Conservation (phyloP, 2,113 vertebrate genomes). For the Eretmodus cyanostictus region DNA sequence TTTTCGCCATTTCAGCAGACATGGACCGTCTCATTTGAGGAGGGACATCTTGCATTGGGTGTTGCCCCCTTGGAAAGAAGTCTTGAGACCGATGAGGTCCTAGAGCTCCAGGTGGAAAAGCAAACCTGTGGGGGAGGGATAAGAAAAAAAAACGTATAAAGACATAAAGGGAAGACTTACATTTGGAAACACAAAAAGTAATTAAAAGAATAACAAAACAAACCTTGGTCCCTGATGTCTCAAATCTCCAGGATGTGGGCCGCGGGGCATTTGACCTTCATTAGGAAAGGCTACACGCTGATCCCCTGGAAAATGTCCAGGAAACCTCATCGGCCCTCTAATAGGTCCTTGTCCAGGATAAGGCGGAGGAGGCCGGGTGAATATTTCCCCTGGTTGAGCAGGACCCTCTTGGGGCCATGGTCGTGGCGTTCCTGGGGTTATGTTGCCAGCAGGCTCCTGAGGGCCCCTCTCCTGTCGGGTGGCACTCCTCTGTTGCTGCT, state of each 20-base stretch:
- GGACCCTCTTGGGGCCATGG: constrained; percentile 85
- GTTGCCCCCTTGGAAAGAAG: constrained; percentile 79
- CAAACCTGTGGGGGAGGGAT: constrained; percentile 67
- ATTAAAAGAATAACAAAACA: constrained; percentile 9
- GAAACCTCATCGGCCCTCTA: constrained; percentile 75
- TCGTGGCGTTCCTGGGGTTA: constrained; percentile 68
- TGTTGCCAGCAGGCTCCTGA: constrained; percentile 67
- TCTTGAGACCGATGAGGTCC: constrained; percentile 78
- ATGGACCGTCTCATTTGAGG: constrained; percentile 84
- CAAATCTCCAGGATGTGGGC: constrained; percentile 79
- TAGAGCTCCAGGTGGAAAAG: constrained; percentile 77
- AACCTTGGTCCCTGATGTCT: constrained; percentile 87
- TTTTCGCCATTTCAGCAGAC: constrained; percentile 80
- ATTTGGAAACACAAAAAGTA: neutral
- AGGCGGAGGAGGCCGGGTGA: constrained; percentile 88
- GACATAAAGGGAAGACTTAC: neutral
- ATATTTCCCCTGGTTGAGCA: constrained; percentile 75
- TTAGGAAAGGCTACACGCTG: constrained; percentile 75
- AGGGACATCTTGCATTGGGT: constrained; percentile 78
- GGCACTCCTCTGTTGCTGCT: constrained; percentile 90
- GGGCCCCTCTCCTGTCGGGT: constrained; percentile 84
- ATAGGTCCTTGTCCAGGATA: constrained; percentile 89
- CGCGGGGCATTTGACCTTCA: constrained; percentile 78
- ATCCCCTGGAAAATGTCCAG: constrained; percentile 78
- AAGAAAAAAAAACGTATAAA: neutral